Percentiles rank a stretch among this genome's conserved stretches.
These are phyloP conservation scores for Rhyacophila brunnea DNA, from an alignment of 1,140 invertebrate genomes.

Conservation along the genomic window DNA sequence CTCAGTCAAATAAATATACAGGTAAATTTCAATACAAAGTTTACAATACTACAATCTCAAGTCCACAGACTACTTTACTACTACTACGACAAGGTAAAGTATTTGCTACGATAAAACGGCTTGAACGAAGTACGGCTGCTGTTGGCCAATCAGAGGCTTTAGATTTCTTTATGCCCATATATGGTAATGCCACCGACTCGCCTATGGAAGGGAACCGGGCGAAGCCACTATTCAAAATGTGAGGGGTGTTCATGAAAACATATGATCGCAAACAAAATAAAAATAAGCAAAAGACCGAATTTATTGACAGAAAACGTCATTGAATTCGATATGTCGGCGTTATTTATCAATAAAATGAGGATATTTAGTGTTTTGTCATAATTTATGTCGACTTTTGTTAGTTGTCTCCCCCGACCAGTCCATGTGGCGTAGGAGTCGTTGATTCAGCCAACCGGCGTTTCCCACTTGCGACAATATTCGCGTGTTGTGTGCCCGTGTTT, in stretches of 20 bases:
- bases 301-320: background rate
- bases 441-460: slow-evolving; percentile 19
- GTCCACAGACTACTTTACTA: slow-evolving; percentile 15
- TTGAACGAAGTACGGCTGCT: slow-evolving; percentile 5
- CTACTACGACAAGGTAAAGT: slow-evolving; percentile 3
- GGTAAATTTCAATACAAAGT: background rate
- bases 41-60: background rate
- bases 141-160: slow-evolving; percentile 13
- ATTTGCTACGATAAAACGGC: background rate
- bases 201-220: slow-evolving; percentile 14
- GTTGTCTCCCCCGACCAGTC: slow-evolving; percentile 15
- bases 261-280: slow-evolving; percentile 17
- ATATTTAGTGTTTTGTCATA: no score
- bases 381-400: background rate
- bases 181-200: slow-evolving; percentile 27
- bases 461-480: slow-evolving; percentile 29
- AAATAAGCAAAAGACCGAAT: background rate
- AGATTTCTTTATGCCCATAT: slow-evolving; percentile 27
- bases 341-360: background rate
- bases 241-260: slow-evolving; percentile 18
- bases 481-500: slow-evolving; percentile 22
- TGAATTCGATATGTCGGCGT: background rate
- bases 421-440: slow-evolving; percentile 18
- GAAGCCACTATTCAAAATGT: slow-evolving; percentile 18
- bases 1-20: slow-evolving; percentile 16